Percentiles rank a stretch among this genome's conserved stretches.
Conservation (phyloP, 2,888 invertebrate genomes). For the Coremacera marginata region DNA sequence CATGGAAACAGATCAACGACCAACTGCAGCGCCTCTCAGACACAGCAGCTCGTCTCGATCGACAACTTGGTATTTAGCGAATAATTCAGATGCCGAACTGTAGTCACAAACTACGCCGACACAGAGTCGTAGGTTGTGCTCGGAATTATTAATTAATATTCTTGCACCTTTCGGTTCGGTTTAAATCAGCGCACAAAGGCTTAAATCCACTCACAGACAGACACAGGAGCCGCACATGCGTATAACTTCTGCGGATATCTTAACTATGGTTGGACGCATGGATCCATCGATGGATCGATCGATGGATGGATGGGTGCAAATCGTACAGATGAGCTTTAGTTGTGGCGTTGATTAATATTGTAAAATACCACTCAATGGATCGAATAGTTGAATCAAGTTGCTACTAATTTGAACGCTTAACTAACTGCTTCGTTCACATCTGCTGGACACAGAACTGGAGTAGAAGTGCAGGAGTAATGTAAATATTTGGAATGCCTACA, state of each 20-base stretch:
- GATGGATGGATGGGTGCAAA: no score
- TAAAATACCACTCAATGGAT: conserved; percentile 35
- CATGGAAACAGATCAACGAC: background rate
- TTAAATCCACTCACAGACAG: background rate
- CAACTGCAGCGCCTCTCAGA: background rate
- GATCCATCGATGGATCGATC: no score
- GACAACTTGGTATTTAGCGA: conserved; percentile 55
- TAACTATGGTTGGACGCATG: background rate
- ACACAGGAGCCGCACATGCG: background rate
- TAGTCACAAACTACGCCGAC: conserved; percentile 61
- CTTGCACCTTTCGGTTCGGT: conserved; percentile 63
- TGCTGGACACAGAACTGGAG: conserved; percentile 31
- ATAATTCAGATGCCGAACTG: conserved; percentile 63
- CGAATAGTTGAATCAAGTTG: conserved; percentile 36
- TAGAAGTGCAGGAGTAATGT: conserved; percentile 52
- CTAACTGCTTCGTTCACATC: conserved; percentile 36
- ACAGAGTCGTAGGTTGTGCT: conserved; percentile 64
- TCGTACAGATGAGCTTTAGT: no score
- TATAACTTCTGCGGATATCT: no score
- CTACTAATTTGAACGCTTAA: conserved; percentile 35
- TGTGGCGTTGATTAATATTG: background rate
- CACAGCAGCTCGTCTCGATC: background rate
- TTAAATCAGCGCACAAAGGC: conserved; percentile 15
- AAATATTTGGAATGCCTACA: conserved; percentile 52
- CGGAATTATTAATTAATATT: conserved; percentile 69